Evolutionary conservation across 1,140 invertebrate genomes (phyloP), one percentile per base, ranked within the genome.

Genomic region (Nixonia krombeini): DNA sequence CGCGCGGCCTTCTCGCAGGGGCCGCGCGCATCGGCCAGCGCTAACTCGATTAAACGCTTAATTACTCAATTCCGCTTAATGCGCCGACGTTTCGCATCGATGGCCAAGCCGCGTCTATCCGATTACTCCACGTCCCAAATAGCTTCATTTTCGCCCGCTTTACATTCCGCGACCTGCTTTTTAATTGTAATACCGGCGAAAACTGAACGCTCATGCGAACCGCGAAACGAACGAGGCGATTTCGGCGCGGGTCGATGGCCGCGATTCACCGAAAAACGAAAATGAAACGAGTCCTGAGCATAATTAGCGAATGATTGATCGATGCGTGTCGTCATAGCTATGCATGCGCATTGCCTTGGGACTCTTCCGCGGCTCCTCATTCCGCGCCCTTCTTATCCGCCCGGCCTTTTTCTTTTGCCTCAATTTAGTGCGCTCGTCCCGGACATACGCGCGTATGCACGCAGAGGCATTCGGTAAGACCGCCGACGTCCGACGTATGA

Each of bases 231-330:
- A n/a, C n/a, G n/a, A n/a, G n/a, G n/a, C n/a, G n/a, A n/a, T n/a
- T n/a, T n/a, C n/a, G n/a, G 21, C 6, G 21, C 2, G 21, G 21
- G 21, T 21, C 6, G 6, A 21, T 21, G 21, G 21, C 21, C 21
- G 56, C 70, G 40, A 68, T 50, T 59, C 72, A 66, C 51, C 72
- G 70, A 76, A 76, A 76, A 45, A 47, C 44, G 29, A 47, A 35
- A 47, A 47, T 23, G 79, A 81, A 83, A 81, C 76, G 80, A 82
- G 79, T 78, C 73, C 70, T 76, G 72, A 67, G 77, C 81, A 83
- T 83, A 81, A 83, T 83, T 83, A 81, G 75, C 77, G 81, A 81
- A 81, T 83, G 79, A 82, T 83, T 83, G 81, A 83, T 83, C 76
- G 81, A 82, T 81, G 79, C 72, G 74, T 76, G 77, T 81, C 78